phyloP scores from a whole-genome alignment of 1,140 invertebrate genomes.

The Arctopsyche grandis region DNA sequence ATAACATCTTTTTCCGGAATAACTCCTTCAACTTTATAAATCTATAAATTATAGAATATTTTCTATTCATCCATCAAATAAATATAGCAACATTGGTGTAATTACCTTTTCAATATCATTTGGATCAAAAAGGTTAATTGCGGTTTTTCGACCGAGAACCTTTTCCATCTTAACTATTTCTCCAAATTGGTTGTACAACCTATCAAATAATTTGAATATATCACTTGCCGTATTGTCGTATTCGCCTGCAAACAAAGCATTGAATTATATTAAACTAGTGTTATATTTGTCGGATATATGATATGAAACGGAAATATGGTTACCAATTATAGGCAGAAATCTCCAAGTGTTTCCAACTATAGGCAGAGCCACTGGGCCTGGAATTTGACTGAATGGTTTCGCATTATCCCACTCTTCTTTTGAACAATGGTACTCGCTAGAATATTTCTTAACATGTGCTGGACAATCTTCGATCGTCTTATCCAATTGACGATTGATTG shows the following conservation, averaged over 20 bases:
- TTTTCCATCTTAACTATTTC: conserved; percentile 34
- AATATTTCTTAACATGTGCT: neutral
- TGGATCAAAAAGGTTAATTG: conserved; percentile 42
- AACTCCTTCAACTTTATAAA: conserved; percentile 39
- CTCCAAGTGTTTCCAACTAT: conserved; percentile 52
- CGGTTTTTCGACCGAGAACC: conserved; percentile 19
- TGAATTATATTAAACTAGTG: neutral
- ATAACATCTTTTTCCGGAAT: conserved; percentile 36
- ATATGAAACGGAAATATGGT: too few species aligned
- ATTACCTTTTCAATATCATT: conserved; percentile 48
- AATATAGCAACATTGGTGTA: neutral
- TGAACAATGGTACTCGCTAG: conserved; percentile 9
- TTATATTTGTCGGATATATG: neutral
- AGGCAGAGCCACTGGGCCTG: conserved; percentile 49
- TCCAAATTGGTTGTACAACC: conserved; percentile 18
- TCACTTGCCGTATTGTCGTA: neutral
- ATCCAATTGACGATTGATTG: neutral
- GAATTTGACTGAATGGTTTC: conserved; percentile 48
- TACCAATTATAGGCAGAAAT: conserved; percentile 50
- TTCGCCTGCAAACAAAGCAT: conserved; percentile 26
- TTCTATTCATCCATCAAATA: conserved; percentile 4
- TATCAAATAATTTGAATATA: neutral
- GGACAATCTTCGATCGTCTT: conserved; percentile 30
- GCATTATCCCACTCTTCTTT: conserved; percentile 45
- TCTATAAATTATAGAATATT: conserved; percentile 27